phyloP scores from a whole-genome alignment of 2,113 vertebrate species.

The Empidonax alnorum region DNA sequence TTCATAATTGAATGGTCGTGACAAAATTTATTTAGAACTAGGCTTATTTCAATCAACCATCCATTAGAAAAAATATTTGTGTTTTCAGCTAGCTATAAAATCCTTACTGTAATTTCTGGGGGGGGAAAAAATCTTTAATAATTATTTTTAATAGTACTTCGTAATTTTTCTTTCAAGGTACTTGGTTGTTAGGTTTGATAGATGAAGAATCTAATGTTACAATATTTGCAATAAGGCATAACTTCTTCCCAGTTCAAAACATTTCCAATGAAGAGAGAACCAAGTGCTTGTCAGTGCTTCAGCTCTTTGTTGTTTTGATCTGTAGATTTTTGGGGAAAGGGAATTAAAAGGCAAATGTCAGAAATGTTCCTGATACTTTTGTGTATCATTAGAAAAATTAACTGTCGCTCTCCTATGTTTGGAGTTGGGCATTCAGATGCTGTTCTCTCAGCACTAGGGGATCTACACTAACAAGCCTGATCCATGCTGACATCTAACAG shows the following conservation, averaged over 20 bases:
- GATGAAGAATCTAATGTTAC: background rate
- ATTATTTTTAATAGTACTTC: background rate
- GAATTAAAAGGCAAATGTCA: conserved; percentile 30
- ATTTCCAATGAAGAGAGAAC: background rate
- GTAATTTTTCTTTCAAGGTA: background rate
- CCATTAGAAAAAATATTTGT: background rate
- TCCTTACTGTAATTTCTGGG: background rate
- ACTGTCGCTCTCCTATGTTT: background rate
- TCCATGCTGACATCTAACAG: conserved; percentile 51
- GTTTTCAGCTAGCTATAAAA: background rate
- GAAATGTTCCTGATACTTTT: conserved; percentile 27
- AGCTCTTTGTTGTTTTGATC: background rate
- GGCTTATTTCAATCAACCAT: conserved; percentile 1
- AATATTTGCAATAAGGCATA: background rate
- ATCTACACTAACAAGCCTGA: background rate
- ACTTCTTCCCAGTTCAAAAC: background rate
- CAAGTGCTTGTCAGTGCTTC: background rate
- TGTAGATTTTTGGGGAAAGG: background rate
- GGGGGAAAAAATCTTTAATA: background rate
- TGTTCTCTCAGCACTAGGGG: background rate
- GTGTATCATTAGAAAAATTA: conserved; percentile 67
- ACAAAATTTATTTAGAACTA: background rate
- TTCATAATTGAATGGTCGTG: background rate
- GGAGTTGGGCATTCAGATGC: background rate
- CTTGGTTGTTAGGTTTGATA: background rate